phyloP scores from a whole-genome alignment of 1,140 invertebrate species.

The Heliconius melpomene region DNA sequence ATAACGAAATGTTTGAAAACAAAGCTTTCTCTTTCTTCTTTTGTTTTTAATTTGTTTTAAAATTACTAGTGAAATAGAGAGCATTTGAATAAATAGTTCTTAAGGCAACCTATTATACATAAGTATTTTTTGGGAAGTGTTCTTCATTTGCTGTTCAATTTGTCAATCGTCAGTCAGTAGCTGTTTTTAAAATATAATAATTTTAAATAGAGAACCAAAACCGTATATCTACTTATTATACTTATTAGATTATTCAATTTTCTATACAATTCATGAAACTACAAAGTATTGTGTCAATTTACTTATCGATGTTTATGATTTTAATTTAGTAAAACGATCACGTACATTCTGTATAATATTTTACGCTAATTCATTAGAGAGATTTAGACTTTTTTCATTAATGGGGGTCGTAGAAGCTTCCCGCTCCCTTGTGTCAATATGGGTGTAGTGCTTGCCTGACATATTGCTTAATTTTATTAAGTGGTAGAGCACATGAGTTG shows the following conservation, averaged over 20 bases:
- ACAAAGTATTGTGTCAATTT: not conserved
- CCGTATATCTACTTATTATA: no score
- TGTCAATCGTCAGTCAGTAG: no score
- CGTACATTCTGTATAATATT: constrained; percentile 15
- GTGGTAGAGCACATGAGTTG: constrained; percentile 59
- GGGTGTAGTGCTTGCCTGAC: constrained; percentile 63
- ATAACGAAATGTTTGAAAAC: not conserved
- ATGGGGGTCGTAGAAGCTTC: constrained; percentile 49
- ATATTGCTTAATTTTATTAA: constrained; percentile 80
- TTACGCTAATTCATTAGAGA: constrained; percentile 52
- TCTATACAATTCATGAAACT: not conserved
- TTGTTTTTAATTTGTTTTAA: no score
- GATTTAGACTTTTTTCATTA: constrained; percentile 45
- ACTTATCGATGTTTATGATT: not conserved
- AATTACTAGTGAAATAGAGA: no score
- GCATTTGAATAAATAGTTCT: no score
- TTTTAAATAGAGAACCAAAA: no score
- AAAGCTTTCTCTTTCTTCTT: not conserved
- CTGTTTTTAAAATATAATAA: no score
- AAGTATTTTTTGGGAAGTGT: no score
- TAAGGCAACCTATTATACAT: no score
- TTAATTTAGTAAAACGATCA: constrained; percentile 23
- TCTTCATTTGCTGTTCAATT: no score
- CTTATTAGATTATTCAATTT: not conserved
- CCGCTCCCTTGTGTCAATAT: constrained; percentile 57